These are phyloP conservation scores for Teleogryllus oceanicus DNA, from an alignment of 2,888 invertebrate genomes.

Conservation along the genomic window DNA sequence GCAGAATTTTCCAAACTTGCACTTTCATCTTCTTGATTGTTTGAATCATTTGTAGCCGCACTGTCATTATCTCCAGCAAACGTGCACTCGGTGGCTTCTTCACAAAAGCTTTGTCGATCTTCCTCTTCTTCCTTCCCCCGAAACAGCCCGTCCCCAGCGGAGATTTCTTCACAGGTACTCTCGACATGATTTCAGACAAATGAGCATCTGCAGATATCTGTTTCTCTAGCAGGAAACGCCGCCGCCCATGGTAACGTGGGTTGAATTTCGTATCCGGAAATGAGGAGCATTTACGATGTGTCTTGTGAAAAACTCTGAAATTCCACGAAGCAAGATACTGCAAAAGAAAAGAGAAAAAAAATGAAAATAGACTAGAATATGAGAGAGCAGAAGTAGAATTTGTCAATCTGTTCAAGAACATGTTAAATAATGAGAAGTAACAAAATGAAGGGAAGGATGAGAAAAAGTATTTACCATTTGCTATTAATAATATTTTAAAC, in stretches of 20 bases:
- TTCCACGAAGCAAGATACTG: constrained; percentile 45
- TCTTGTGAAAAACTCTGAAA: constrained; percentile 47
- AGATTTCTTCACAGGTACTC: background rate
- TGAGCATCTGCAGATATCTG: constrained; percentile 29
- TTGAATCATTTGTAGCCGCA: background rate
- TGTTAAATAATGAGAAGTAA: background rate
- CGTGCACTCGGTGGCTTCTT: constrained; percentile 12
- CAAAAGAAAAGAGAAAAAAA: constrained; percentile 33
- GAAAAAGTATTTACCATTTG: no score
- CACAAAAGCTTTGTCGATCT: background rate
- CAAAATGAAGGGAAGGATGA: background rate
- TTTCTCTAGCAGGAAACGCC: constrained; percentile 21
- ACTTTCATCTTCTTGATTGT: background rate
- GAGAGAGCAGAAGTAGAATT: background rate
- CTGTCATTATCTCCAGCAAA: background rate
- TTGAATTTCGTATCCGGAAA: constrained; percentile 48
- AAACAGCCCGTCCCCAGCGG: background rate
- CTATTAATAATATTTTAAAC: no score
- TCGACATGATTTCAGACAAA: background rate
- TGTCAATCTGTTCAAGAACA: background rate
- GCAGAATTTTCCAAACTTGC: background rate
- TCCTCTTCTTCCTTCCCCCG: background rate
- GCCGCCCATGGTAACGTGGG: constrained; percentile 24
- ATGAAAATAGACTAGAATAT: background rate
- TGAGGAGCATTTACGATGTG: constrained; percentile 56